Evolutionary conservation across 2,888 invertebrate species (phyloP).

Genomic region (Cacoxenus indagator): DNA sequence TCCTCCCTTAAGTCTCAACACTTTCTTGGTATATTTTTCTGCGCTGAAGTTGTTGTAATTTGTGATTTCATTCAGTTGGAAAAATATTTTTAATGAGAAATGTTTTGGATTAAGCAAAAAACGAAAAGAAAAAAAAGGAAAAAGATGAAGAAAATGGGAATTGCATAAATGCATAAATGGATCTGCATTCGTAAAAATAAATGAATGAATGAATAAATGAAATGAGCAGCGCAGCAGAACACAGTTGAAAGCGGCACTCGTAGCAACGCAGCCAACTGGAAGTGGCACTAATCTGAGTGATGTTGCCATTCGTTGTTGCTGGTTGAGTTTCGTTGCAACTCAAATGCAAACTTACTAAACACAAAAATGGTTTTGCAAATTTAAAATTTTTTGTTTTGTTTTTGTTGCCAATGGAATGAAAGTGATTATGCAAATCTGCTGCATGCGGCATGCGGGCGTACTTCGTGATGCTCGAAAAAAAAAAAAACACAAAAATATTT

Average conservation of each 20-base stretch:
- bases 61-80: conserved; percentile 9
- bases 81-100: conserved; percentile 7
- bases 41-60: too few relatives aligned
- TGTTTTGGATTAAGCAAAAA: background rate
- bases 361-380: too few relatives aligned
- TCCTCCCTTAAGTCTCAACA: background rate
- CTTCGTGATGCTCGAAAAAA: too few relatives aligned
- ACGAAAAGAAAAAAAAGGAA: too few relatives aligned
- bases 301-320: conserved; percentile 31
- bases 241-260: too few relatives aligned
- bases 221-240: background rate
- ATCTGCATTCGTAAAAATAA: conserved; percentile 8
- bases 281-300: conserved; percentile 38
- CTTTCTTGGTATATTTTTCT: background rate
- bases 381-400: background rate
- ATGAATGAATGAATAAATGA: conserved; percentile 12
- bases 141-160: too few relatives aligned
- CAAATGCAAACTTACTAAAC: too few relatives aligned
- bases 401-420: background rate
- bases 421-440: background rate
- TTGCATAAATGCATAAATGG: conserved; percentile 25
- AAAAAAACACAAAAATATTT: background rate
- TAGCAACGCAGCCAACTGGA: conserved; percentile 6
- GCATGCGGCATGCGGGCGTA: background rate
- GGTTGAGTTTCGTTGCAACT: conserved; percentile 20